Evolutionary conservation across 2,113 vertebrate species (phyloP).

Genomic region (Sebastes schlegelii): DNA sequence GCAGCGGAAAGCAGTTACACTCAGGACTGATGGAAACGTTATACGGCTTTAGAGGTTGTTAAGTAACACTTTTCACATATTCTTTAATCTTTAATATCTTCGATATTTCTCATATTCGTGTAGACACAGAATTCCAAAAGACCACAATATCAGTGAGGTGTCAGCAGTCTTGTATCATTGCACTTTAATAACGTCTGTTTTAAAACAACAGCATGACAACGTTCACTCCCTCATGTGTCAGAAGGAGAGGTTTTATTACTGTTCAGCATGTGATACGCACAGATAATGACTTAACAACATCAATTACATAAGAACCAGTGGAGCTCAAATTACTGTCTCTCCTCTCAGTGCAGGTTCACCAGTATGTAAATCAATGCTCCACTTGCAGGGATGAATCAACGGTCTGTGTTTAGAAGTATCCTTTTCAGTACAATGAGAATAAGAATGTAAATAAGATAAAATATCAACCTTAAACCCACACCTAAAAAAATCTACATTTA

Average conservation of each 20-base stretch:
- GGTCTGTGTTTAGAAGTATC: background rate
- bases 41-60: background rate
- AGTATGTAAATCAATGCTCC: constrained; percentile 23
- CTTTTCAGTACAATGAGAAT: background rate
- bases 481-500: background rate
- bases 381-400: constrained; percentile 5
- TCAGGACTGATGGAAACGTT: background rate
- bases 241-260: constrained; percentile 38
- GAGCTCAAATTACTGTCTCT: constrained; percentile 19
- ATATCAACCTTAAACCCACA: background rate
- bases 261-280: constrained; percentile 15
- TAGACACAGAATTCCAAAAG: background rate
- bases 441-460: background rate
- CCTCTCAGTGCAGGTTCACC: constrained; percentile 16
- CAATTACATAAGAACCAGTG: constrained; percentile 30
- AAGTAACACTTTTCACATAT: background rate
- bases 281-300: constrained; percentile 33
- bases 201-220: constrained; percentile 23
- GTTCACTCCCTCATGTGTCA: constrained; percentile 3
- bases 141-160: background rate
- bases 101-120: no score
- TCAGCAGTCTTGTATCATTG: constrained; percentile 3
- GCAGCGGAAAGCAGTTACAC: background rate
- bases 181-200: constrained; percentile 2
- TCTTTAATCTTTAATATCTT: no score